Conservation (phyloP, 1,140 invertebrate genomes). For the Danaus plexippus region DNA sequence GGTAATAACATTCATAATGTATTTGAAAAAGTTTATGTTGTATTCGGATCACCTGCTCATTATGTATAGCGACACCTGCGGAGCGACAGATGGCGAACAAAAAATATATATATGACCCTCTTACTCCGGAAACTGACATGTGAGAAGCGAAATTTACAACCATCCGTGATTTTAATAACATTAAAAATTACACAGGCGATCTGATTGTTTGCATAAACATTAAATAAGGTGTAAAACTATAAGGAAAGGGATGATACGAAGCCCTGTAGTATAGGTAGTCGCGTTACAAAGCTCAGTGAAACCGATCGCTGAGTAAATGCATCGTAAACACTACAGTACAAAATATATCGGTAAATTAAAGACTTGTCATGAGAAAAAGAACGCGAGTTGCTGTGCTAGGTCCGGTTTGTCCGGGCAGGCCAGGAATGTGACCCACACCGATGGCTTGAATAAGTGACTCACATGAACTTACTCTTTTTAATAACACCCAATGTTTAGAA, state of each 20-base stretch:
- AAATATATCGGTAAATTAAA: conserved; percentile 12
- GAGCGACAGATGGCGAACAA: conserved; percentile 53
- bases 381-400: conserved; percentile 29
- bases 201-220: conserved; percentile 5
- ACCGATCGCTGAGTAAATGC: too few relatives aligned
- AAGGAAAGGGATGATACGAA: too few relatives aligned
- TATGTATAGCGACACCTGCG: conserved; percentile 61
- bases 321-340: conserved; percentile 10
- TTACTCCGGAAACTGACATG: conserved; percentile 31
- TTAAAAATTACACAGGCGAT: conserved; percentile 1
- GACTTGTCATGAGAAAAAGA: conserved; percentile 33
- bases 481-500: conserved; percentile 48
- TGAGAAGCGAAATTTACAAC: conserved; percentile 25
- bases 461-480: conserved; percentile 44
- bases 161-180: conserved; percentile 13
- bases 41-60: conserved; percentile 64
- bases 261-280: too few relatives aligned
- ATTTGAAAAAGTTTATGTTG: conserved; percentile 13
- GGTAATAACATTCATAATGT: too few relatives aligned
- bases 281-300: too few relatives aligned
- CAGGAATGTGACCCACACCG: conserved; percentile 67
- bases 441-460: conserved; percentile 56
- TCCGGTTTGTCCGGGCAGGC: conserved; percentile 56
- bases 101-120: conserved; percentile 39
- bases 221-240: background rate